A percentile compares a stretch with the other conserved stretches of the same genome.
Evolutionary conservation across 2,888 invertebrate species (phyloP).

Genomic region (Cheilosia vernalis): DNA sequence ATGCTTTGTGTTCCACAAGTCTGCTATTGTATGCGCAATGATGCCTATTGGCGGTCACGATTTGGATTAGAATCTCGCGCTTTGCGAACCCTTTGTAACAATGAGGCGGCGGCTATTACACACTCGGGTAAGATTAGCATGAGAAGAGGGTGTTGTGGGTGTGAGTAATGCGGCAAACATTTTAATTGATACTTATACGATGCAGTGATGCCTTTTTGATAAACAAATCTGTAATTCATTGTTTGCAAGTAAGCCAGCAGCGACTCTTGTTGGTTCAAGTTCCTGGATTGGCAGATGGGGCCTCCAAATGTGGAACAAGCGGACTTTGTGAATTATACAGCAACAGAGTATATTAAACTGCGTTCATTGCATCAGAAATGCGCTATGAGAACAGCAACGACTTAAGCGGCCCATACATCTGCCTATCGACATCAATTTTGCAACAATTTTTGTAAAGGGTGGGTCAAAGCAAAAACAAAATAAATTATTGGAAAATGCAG

Average conservation of each 20-base stretch:
- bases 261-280: background rate
- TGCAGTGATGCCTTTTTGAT: conserved; percentile 5
- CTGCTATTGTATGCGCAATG: conserved; percentile 40
- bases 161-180: background rate
- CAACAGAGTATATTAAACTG: too few relatives aligned
- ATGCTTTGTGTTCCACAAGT: conserved; percentile 2
- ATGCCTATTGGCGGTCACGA: conserved; percentile 65
- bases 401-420: too few relatives aligned
- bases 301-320: background rate
- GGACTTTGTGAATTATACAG: too few relatives aligned
- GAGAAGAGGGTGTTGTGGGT: background rate
- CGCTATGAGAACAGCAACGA: too few relatives aligned
- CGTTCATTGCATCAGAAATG: too few relatives aligned
- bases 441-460: too few relatives aligned
- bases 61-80: conserved; percentile 41
- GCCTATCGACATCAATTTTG: too few relatives aligned
- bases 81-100: conserved; percentile 23
- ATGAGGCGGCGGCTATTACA: conserved; percentile 1
- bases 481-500: too few relatives aligned
- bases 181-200: conserved; percentile 4
- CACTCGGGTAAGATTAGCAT: conserved; percentile 8
- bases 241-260: background rate
- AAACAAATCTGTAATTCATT: background rate
- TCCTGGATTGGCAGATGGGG: background rate
- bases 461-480: too few relatives aligned